A percentile compares a stretch with the other conserved stretches of the same genome.
Evolutionary conservation across 2,888 invertebrate species (phyloP).

Genomic region (Caenorhabditis panamensis): DNA sequence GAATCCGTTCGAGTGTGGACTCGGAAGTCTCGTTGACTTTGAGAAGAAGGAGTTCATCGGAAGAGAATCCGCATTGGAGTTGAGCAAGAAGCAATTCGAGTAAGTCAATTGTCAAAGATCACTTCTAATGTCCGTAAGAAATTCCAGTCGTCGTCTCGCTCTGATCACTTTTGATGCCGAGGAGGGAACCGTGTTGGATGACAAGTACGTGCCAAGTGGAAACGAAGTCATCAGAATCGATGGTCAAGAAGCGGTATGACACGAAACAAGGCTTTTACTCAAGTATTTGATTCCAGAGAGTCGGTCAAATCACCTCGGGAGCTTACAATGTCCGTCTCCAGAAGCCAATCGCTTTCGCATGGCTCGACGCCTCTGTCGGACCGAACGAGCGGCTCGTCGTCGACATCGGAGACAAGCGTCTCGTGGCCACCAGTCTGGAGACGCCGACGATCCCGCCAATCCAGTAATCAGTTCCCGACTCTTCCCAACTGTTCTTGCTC

Average conservation of each 20-base stretch:
- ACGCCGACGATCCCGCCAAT: slow-evolving; percentile 68
- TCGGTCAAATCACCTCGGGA: slow-evolving; percentile 83
- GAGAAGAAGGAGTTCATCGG: slow-evolving; percentile 75
- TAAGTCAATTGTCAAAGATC: slow-evolving; percentile 30
- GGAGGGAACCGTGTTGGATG: slow-evolving; percentile 58
- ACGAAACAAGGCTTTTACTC: not conserved
- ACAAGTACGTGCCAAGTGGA: slow-evolving; percentile 64
- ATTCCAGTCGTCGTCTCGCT: slow-evolving; percentile 65
- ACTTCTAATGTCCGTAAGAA: slow-evolving; percentile 16
- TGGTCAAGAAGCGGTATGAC: slow-evolving; percentile 63
- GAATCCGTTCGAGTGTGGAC: slow-evolving; percentile 83
- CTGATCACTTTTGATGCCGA: slow-evolving; percentile 69
- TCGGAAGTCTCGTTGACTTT: slow-evolving; percentile 75
- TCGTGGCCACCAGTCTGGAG: slow-evolving; percentile 67
- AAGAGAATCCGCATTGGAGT: slow-evolving; percentile 78
- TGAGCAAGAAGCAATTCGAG: slow-evolving; percentile 79
- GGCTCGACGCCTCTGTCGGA: slow-evolving; percentile 80
- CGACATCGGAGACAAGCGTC: slow-evolving; percentile 71
- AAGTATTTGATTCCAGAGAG: slow-evolving; percentile 78
- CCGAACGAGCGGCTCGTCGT: slow-evolving; percentile 69
- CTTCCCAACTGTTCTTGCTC: not conserved
- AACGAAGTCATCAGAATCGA: slow-evolving; percentile 71
- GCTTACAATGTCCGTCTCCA: slow-evolving; percentile 81
- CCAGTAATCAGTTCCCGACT: slow-evolving; percentile 44
- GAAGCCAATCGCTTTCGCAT: slow-evolving; percentile 82